Percentiles rank a stretch among this genome's conserved stretches.
Evolutionary conservation across 2,888 invertebrate species (phyloP).

Genomic region (Barypeithes pellucidus): DNA sequence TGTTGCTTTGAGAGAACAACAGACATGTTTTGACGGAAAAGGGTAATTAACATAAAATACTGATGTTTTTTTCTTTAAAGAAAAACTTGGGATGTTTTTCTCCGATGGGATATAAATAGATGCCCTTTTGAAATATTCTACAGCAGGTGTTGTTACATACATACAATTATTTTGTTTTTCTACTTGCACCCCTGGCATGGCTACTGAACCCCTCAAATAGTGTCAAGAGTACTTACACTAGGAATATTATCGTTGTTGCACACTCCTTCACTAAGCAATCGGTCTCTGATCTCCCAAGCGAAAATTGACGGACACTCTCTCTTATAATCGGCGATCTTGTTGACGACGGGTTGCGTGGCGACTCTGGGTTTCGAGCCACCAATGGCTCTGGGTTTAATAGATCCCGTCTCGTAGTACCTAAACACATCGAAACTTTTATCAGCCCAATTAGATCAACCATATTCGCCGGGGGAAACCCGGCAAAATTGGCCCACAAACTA

Average conservation of each 20-base stretch:
- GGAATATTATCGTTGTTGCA: constrained; percentile 99
- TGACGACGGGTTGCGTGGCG: constrained; percentile 93
- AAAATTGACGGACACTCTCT: constrained; percentile 98
- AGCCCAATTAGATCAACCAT: constrained; percentile 56
- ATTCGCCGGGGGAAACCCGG: constrained; percentile 34
- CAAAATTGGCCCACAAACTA: constrained; percentile 47
- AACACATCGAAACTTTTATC: constrained; percentile 64
- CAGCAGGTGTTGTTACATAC: too few species aligned
- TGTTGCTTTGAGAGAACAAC: constrained; percentile 44
- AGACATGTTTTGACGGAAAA: constrained; percentile 20
- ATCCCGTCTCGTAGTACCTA: constrained; percentile 98
- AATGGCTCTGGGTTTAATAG: constrained; percentile 96
- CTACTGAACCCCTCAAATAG: too few species aligned
- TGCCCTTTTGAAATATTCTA: too few species aligned
- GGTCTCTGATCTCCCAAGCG: constrained; percentile 98
- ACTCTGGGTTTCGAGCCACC: constrained; percentile 97
- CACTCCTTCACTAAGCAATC: constrained; percentile 93
- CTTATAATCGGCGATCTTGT: constrained; percentile 97
- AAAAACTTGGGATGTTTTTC: not conserved
- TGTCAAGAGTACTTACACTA: constrained; percentile 87
- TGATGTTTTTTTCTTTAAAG: too few species aligned
- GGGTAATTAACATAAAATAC: constrained; percentile 16
- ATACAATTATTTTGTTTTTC: too few species aligned
- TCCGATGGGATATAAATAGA: not conserved
- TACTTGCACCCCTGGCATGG: too few species aligned